Conservation (phyloP, 2,888 invertebrate genomes). For the Caenorhabditis japonica region DNA sequence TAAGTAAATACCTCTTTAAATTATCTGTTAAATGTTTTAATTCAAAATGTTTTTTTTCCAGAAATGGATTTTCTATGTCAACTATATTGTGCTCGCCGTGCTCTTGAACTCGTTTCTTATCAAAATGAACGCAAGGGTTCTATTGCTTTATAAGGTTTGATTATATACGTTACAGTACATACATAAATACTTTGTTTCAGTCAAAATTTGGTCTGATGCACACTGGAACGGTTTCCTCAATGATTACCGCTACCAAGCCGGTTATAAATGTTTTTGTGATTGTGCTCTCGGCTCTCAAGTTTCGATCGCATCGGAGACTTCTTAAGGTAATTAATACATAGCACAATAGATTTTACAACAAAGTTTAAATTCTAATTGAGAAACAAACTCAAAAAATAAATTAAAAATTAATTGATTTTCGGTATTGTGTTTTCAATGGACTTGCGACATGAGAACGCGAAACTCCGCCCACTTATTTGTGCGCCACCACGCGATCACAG, state of each 20-base stretch:
- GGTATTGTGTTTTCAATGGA: too few relatives aligned
- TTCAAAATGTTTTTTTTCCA: conserved; percentile 23
- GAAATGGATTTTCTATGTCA: conserved; percentile 56
- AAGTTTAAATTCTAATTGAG: too few relatives aligned
- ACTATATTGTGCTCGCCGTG: conserved; percentile 55
- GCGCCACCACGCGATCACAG: too few relatives aligned
- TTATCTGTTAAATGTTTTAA: not conserved
- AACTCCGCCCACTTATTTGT: too few relatives aligned
- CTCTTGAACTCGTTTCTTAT: conserved; percentile 67
- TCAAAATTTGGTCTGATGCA: conserved; percentile 71
- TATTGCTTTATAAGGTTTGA: conserved; percentile 53
- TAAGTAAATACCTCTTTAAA: too few relatives aligned
- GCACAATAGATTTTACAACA: too few relatives aligned
- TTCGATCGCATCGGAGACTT: conserved; percentile 42
- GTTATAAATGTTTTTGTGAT: conserved; percentile 69
- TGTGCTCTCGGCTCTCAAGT: conserved; percentile 60
- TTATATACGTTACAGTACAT: not conserved
- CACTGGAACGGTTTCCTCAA: conserved; percentile 70
- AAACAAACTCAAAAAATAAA: too few relatives aligned
- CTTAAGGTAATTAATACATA: conserved; percentile 49
- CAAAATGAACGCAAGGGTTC: conserved; percentile 58
- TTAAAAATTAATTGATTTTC: too few relatives aligned
- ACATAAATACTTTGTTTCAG: conserved; percentile 24
- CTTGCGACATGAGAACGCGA: too few relatives aligned
- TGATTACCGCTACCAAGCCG: conserved; percentile 73